Base-by-base conservation (phyloP, 2,888 invertebrate species). In the Uropetala carovei region DNA sequence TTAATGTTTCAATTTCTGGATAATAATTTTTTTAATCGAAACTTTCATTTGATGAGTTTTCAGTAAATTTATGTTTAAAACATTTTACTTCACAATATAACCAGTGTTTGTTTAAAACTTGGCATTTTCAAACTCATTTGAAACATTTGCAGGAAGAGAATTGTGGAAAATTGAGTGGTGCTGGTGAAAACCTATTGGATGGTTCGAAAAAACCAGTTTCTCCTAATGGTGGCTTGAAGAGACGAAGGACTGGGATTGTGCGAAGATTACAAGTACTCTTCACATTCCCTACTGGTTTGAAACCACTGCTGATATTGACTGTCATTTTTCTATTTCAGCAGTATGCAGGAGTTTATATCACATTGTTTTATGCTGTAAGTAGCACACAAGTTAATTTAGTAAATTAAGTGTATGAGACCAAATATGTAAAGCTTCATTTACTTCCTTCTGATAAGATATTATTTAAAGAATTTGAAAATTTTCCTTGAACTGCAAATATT, bases 261-360 rank as follows among this genome's bases (percentile, higher is more conserved):
- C 64, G 64, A n/a, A 58, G 89, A 89, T 60, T 89, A 13, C 13
- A 30, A n/a, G 64, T 89, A 10, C 89, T 89, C 43, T 89, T 89
- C n/a, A 89, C 89, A 4, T 43, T 30, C 16, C 96, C 96, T 0
- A 96, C 96, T 2, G 96, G 96, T 14, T 96, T 96, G 94, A 96
- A 96, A 94, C 96, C 96, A 0, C 94, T 96, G 93, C 92, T 95
- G 13, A 95, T 96, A 85, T 94, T 96, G 22, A 95, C 96, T 92
- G 95, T 96, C 14, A 94, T 96, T 16, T 96, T 96, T 94, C 94
- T 96, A 86, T 96, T 96, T 93, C 96, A 96, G 94, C 96, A 96
- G 93, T 96, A 96, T 93, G 95, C 96, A 30, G 96, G 96, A 82
- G 96, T 96, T 93, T 96, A 96, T 93, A 96, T 96, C 11, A 96